Evolutionary conservation across 23 tunicate species (phyloP).

Genomic region (Oikopleura dioica): DNA sequence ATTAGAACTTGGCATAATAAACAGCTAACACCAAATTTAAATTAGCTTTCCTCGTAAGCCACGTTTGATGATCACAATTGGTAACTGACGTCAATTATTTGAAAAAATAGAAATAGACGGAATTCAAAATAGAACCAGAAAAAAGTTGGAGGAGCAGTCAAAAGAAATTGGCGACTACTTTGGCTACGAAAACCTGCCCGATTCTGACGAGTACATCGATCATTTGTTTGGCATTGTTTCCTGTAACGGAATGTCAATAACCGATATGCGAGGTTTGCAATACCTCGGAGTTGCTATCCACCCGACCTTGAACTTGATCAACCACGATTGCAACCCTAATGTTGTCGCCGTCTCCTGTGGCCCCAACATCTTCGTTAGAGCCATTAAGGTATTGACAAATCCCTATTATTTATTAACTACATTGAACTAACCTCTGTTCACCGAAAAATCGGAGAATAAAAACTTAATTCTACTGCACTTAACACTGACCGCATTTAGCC

Average conservation of each 20-base stretch:
- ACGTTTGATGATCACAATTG: too few relatives aligned
- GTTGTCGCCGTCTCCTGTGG: slow-evolving; percentile 78
- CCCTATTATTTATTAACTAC: not conserved
- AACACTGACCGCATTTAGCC: slow-evolving; percentile 34
- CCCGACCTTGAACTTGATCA: slow-evolving; percentile 33
- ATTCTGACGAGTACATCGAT: slow-evolving; percentile 39
- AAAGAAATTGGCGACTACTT: slow-evolving; percentile 89
- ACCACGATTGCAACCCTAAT: slow-evolving; percentile 74
- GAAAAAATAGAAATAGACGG: too few relatives aligned
- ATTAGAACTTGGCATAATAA: too few relatives aligned
- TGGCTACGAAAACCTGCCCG: slow-evolving; percentile 76
- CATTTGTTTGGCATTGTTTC: slow-evolving; percentile 67
- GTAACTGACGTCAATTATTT: too few relatives aligned
- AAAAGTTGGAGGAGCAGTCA: slow-evolving; percentile 34
- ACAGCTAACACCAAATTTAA: too few relatives aligned
- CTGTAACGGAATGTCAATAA: slow-evolving; percentile 77
- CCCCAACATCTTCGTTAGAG: not conserved
- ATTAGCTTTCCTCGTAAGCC: too few relatives aligned
- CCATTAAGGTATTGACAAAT: not conserved
- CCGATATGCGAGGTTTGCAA: slow-evolving; percentile 40
- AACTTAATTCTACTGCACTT: not conserved
- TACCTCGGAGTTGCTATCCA: slow-evolving; percentile 67
- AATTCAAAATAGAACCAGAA: slow-evolving; percentile 31
- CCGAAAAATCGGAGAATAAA: not conserved
- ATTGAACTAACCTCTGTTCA: not conserved